Evolutionary conservation across 2,113 vertebrate species (phyloP).

Genomic region (Vulpes ferrilata): DNA sequence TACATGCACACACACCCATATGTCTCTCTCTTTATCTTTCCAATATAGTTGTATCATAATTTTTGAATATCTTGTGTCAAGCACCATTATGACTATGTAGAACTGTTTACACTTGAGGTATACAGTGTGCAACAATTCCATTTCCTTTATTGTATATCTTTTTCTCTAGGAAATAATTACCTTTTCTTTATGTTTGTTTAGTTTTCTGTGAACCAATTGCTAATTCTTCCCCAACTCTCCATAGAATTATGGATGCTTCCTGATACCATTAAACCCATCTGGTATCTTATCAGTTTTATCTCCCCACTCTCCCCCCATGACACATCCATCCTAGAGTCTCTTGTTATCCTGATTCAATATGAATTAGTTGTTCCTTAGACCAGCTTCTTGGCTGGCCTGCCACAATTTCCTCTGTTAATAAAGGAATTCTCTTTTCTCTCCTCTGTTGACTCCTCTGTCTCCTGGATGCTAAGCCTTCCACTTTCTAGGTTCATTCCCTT

Average conservation of each 20-base stretch:
- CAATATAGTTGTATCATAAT: neutral
- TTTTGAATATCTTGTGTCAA: neutral
- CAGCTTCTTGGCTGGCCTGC: neutral
- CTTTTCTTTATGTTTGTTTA: constrained; percentile 31
- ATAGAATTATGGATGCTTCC: neutral
- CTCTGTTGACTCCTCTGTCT: constrained; percentile 24
- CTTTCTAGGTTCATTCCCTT: constrained; percentile 3
- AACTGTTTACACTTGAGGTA: constrained; percentile 23
- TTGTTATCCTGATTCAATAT: constrained; percentile 10
- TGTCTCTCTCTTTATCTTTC: neutral
- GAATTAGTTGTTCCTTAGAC: neutral
- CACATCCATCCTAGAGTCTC: neutral
- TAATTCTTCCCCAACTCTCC: constrained; percentile 10
- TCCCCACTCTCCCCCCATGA: neutral
- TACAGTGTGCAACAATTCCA: neutral
- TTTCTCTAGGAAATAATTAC: neutral
- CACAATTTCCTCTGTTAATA: constrained; percentile 35
- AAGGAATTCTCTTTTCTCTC: constrained; percentile 32
- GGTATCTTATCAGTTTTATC: neutral
- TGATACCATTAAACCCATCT: neutral
- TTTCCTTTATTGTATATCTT: constrained; percentile 14
- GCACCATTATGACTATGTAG: neutral
- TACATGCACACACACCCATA: neutral
- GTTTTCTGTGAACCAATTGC: neutral
- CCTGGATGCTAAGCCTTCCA: neutral